Base-by-base conservation (phyloP, 2,113 vertebrate genomes). In the Raphicerus campestris region DNA sequence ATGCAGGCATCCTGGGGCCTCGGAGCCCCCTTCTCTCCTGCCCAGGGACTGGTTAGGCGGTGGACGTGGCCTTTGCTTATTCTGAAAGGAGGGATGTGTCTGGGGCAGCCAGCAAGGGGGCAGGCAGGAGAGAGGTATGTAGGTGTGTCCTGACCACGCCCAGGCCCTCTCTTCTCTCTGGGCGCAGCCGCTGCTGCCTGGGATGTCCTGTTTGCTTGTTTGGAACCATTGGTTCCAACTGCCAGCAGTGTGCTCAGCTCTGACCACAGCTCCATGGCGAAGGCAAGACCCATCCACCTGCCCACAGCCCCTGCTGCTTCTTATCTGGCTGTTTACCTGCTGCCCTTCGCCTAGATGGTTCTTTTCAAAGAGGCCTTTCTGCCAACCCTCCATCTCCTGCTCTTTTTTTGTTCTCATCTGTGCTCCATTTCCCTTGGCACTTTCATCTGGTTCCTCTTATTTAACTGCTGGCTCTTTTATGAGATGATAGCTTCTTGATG, bases 181-280 rank as follows among this genome's bases (percentile, higher is more conserved):
- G 17, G 56, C 3, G 24, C 47, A 70, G 66, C 13, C 3, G 1
- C 45, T 89, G 88, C 32, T 6, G 14, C 45, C 60, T 30, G 32
- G 7, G 35, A 3, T 13, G 10, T 13, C 16, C 4, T 11, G 0
- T 47, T 55, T 22, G 47, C 35, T 51, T 35, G 19, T 32, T 56
- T 42, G 15, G 51, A 45, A 61, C 63, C 49, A 87, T 55, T 35
- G 77, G 39, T 39, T 56, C 26, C 2, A 8, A 10, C 1, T 53
- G 39, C 24, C 28, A 1, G 42, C 42, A 4, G 2, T 5, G 49
- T 58, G 14, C 5, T 53, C 16, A 19, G 49, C 49, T 73, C 49
- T 14, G 51, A 42, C n/a, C 73, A 10, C 0, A 0, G 26, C 35
- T 28, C 55, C 30, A 0, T 2, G 45, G 73, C 66, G 32, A 24